phyloP scores from a whole-genome alignment of 1,140 invertebrate species.

The Calephelis nemesis region DNA sequence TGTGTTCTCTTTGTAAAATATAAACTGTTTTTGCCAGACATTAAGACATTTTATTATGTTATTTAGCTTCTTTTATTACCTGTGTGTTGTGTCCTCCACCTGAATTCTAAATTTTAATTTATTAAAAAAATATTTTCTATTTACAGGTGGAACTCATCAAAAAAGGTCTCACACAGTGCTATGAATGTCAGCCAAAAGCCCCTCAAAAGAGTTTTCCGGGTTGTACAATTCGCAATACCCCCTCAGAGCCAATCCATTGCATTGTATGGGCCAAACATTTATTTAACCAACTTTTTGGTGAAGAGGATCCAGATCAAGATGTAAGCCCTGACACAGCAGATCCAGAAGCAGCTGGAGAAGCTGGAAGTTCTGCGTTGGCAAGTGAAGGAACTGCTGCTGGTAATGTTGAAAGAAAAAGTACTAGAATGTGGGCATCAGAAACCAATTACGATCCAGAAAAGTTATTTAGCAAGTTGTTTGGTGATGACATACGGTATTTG shows the following conservation, averaged over 20 bases:
- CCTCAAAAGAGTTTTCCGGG: conserved; percentile 96
- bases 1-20: no score
- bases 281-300: conserved; percentile 99
- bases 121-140: neutral
- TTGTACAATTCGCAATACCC: conserved; percentile 99
- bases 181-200: conserved; percentile 96
- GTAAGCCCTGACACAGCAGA: conserved; percentile 98
- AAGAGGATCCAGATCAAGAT: conserved; percentile 97
- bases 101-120: no score
- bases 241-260: conserved; percentile 99
- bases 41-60: no score
- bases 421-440: conserved; percentile 92
- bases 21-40: no score
- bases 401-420: conserved; percentile 91
- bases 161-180: conserved; percentile 95
- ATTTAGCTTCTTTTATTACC: no score
- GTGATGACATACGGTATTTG: conserved; percentile 97
- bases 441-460: conserved; percentile 91
- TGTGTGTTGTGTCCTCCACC: no score
- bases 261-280: conserved; percentile 99
- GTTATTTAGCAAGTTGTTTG: conserved; percentile 94
- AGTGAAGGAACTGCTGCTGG: conserved; percentile 75
- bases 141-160: conserved; percentile 92
- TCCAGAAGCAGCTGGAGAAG: conserved; percentile 86
- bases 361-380: conserved; percentile 66